phyloP scores from a whole-genome alignment of 2,113 vertebrate species.

The Plecotus auritus region DNA sequence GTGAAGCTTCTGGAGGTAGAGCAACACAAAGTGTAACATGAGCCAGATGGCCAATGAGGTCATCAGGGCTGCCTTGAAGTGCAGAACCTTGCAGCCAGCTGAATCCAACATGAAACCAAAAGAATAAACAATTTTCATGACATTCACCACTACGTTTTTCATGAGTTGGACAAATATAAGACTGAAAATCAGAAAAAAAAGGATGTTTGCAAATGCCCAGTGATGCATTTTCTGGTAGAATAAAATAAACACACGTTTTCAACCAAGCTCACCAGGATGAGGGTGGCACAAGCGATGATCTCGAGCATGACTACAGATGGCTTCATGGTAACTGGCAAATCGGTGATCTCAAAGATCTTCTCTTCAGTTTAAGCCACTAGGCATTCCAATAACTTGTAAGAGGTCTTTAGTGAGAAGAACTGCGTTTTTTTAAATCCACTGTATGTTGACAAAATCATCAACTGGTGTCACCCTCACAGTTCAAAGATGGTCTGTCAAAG shows the following conservation, averaged over 20 bases:
- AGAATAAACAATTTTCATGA: conserved; percentile 70
- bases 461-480: neutral
- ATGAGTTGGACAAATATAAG: conserved; percentile 67
- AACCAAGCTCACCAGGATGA: conserved; percentile 66
- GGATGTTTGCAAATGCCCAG: conserved; percentile 65
- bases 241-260: conserved; percentile 71
- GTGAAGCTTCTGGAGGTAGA: conserved; percentile 65
- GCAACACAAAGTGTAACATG: conserved; percentile 53
- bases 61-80: conserved; percentile 57
- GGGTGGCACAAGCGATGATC: conserved; percentile 16
- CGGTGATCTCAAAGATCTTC: neutral
- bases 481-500: conserved; percentile 14
- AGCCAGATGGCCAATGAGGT: conserved; percentile 73
- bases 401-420: neutral
- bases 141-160: conserved; percentile 72
- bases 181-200: conserved; percentile 74
- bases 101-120: conserved; percentile 64
- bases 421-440: neutral
- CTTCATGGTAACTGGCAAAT: conserved; percentile 45
- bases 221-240: conserved; percentile 64
- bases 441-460: neutral
- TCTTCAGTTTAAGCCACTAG: neutral
- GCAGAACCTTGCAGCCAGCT: conserved; percentile 66
- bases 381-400: neutral
- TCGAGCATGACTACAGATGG: conserved; percentile 52